phyloP scores from a whole-genome alignment of 64 coral and sea anemone species.

The Acropora yongei region DNA sequence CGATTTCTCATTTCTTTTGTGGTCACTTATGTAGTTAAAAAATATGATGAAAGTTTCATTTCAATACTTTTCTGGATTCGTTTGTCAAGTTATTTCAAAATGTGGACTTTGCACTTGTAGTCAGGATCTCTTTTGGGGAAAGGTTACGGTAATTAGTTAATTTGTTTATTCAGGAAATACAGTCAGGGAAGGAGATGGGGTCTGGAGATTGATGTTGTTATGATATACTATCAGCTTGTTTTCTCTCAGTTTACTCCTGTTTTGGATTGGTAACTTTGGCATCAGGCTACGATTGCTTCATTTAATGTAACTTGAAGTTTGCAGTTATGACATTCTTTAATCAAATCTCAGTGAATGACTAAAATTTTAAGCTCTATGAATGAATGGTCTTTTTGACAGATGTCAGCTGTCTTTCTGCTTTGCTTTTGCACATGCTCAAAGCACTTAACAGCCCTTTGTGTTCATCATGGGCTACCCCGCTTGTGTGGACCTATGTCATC shows the following conservation, averaged over 20 bases:
- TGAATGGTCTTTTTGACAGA: background rate
- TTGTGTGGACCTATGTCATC: conserved; percentile 36
- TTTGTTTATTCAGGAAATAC: background rate
- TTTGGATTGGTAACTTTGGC: no score
- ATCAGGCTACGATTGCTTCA: no score
- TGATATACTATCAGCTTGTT: background rate
- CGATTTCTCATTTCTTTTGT: no score
- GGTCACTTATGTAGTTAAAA: no score
- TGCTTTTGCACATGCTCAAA: background rate
- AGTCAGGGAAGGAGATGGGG: background rate
- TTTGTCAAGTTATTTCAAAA: background rate
- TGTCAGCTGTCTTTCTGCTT: background rate
- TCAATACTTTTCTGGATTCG: background rate
- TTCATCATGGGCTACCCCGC: conserved; percentile 29
- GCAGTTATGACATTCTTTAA: no score
- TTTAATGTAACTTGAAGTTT: no score
- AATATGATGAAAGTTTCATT: no score
- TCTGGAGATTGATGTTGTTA: no score
- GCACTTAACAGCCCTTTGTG: background rate
- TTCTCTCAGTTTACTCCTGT: no score
- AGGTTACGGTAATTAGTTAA: background rate
- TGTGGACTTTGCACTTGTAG: background rate
- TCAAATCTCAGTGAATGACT: background rate
- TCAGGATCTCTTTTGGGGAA: background rate
- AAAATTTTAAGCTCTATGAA: no score